A percentile compares a stretch with the other conserved stretches of the same genome.
Evolutionary conservation across 1,140 invertebrate species (phyloP).

Genomic region (Habropoda laboriosa): DNA sequence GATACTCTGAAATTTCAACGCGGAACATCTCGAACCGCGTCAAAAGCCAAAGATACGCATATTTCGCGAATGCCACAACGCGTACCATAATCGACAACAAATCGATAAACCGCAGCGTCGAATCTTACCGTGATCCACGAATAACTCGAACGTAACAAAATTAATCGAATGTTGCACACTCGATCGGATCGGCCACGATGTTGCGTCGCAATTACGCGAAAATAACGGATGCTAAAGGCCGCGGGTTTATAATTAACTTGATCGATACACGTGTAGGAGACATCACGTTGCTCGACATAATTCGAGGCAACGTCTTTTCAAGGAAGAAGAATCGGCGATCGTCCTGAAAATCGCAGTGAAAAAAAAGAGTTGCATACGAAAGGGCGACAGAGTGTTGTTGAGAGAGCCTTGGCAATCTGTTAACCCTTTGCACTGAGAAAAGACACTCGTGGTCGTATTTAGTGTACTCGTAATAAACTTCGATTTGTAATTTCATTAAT

Average conservation of each 20-base stretch:
- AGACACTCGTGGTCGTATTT: too few species aligned
- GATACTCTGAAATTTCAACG: too few species aligned
- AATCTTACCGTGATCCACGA: neutral
- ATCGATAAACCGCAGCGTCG: neutral
- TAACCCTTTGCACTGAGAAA: too few species aligned
- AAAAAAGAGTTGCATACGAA: too few species aligned
- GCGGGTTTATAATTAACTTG: constrained; percentile 30
- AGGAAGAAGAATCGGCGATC: neutral
- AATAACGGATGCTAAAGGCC: constrained; percentile 18
- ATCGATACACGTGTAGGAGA: constrained; percentile 33
- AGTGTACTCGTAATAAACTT: too few species aligned
- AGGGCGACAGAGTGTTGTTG: too few species aligned
- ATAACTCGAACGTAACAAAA: neutral
- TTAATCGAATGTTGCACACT: neutral
- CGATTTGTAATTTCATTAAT: too few species aligned
- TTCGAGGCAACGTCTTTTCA: neutral
- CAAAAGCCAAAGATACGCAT: too few species aligned
- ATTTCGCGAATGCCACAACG: too few species aligned
- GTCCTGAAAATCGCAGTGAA: neutral
- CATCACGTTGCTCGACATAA: constrained; percentile 14
- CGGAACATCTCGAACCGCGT: too few species aligned
- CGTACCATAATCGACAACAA: too few species aligned
- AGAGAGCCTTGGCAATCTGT: too few species aligned
- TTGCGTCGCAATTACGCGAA: constrained; percentile 30
- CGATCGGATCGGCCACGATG: constrained; percentile 3